Conservation (phyloP, 1,140 invertebrate genomes). For the Eciton burchellii region DNA sequence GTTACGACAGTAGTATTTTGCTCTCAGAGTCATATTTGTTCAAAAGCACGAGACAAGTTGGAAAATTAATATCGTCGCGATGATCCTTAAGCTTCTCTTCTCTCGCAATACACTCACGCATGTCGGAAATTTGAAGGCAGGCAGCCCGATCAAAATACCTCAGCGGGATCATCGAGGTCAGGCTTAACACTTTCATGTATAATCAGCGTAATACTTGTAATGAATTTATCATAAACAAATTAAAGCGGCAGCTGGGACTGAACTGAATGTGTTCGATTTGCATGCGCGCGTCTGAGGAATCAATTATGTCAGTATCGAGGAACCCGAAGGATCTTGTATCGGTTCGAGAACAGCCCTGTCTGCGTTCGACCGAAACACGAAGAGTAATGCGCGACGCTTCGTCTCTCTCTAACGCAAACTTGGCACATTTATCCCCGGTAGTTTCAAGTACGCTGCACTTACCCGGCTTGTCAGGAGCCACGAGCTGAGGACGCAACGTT, state of each 20-base stretch:
- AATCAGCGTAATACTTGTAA: neutral
- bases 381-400: conserved; percentile 64
- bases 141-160: neutral
- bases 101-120: neutral
- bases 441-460: conserved; percentile 61
- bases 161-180: neutral
- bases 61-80: neutral
- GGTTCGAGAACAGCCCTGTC: neutral
- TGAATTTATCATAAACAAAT: conserved; percentile 25
- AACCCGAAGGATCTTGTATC: neutral
- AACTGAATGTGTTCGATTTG: neutral
- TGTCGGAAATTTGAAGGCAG: neutral
- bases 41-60: neutral
- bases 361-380: conserved; percentile 27
- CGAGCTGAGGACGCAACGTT: conserved; percentile 58
- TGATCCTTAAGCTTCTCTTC: neutral
- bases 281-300: conserved; percentile 3
- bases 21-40: neutral
- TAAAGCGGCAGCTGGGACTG: neutral
- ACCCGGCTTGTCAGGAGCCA: conserved; percentile 59
- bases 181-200: neutral
- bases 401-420: conserved; percentile 59
- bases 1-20: neutral
- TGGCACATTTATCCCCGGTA: conserved; percentile 63
- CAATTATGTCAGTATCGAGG: neutral